phyloP scores from a whole-genome alignment of 2,888 invertebrate species.

The Eustalomyia histrio region DNA sequence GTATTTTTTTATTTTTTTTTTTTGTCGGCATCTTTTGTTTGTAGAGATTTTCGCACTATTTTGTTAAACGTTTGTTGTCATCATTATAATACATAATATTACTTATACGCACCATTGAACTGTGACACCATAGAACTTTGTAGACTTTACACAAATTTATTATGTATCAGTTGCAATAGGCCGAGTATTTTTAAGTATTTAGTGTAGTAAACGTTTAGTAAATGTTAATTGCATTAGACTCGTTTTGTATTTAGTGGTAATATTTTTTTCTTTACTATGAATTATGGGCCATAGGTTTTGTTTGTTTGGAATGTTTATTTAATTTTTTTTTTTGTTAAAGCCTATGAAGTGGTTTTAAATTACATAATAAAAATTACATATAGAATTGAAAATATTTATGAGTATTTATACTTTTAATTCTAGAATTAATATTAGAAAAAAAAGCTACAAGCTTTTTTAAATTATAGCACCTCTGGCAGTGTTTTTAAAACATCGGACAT shows the following conservation, averaged over 20 bases:
- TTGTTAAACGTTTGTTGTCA: slow-evolving; percentile 46
- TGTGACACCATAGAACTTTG: slow-evolving; percentile 48
- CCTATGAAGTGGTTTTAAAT: slow-evolving; percentile 53
- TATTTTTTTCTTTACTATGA: slow-evolving; percentile 18
- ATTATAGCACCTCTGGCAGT: too few relatives aligned
- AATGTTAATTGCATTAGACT: slow-evolving; percentile 65
- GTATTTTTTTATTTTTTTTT: slow-evolving; percentile 11
- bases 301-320: slow-evolving; percentile 39
- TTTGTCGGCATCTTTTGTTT: slow-evolving; percentile 44
- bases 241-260: slow-evolving; percentile 8
- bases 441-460: too few relatives aligned
- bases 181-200: not conserved
- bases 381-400: not conserved
- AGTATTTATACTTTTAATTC: too few relatives aligned
- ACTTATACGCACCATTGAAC: slow-evolving; percentile 59
- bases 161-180: not conserved
- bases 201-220: slow-evolving; percentile 49
- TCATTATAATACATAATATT: slow-evolving; percentile 1
- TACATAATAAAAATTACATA: slow-evolving; percentile 10
- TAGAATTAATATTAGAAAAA: too few relatives aligned
- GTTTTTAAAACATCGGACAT: too few relatives aligned
- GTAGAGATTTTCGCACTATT: slow-evolving; percentile 53
- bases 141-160: not conserved
- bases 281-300: slow-evolving; percentile 63
- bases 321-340: slow-evolving; percentile 1